Base-by-base conservation (phyloP, 2,113 vertebrate species). In the Montifringilla adamsi region DNA sequence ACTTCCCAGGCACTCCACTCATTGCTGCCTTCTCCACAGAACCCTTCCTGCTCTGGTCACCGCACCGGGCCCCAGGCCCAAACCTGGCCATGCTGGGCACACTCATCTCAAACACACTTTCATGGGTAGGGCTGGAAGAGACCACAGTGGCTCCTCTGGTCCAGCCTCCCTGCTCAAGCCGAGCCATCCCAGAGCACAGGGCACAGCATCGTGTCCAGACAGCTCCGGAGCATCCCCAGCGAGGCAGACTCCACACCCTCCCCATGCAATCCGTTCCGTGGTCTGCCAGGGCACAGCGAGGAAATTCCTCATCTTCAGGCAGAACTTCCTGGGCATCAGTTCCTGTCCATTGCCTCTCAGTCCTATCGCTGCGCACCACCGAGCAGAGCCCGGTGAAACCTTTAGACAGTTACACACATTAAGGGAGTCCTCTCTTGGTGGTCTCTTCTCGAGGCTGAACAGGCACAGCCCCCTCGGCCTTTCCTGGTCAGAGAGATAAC, bases 31-130 rank as follows among this genome's bases (percentile, higher is more conserved):
- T 12, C 26, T 30, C 19, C 68, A 21, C 17, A 10, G 1, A 31
- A 22, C 53, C 12, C 5, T 6, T 13, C 22, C 82, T 21, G 28
- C 73, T 13, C 30, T 0, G 4, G 5, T 18, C 60, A 17, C 64
- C 1, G 4, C 58, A 0, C 31, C 1, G 4, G 10, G 39, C 22
- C 15, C 24, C n/a, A 21, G 16, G 1, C 12, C 24, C 49, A 6
- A 21, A 23, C 13, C 4, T 8, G 3, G 7, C 39, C 4, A 2
- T 3, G 28, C n/a, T 33, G 8, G 8, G 31, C 30, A 20, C 13
- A 1, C 8, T 2, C 3, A 35, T 7, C 26, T 15, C 31, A 3
- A 6, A 4, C 7, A 7, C 9, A 8, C 3, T 23, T 43, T 6
- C 7, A 19, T 0, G 27, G 27, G 1, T 7, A 18, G 9, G 52